phyloP scores from a whole-genome alignment of 2,888 invertebrate species.

The Apotomis capreana region DNA sequence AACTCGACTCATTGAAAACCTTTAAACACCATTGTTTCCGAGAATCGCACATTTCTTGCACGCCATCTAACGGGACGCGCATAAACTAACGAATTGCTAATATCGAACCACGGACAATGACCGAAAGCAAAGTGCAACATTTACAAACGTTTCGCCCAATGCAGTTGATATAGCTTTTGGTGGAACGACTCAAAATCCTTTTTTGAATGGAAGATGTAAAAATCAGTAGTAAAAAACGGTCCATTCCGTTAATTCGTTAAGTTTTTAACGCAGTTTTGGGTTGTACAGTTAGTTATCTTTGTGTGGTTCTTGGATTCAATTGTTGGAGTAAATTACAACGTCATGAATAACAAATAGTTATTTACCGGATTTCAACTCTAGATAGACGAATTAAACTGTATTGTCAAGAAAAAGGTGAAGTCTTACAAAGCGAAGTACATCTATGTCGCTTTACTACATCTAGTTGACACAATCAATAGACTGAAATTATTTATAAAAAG shows the following conservation, averaged over 20 bases:
- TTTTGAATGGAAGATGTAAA: background rate
- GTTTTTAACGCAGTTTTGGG: constrained; percentile 30
- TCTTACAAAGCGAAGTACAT: background rate
- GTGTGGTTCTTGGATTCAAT: constrained; percentile 14
- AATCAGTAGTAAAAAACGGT: background rate
- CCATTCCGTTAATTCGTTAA: constrained; percentile 56
- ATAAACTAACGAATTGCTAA: constrained; percentile 38
- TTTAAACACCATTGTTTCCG: constrained; percentile 4
- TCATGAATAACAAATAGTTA: constrained; percentile 15
- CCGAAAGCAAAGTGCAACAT: constrained; percentile 60
- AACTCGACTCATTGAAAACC: background rate
- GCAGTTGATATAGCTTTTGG: constrained; percentile 50
- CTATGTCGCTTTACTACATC: background rate
- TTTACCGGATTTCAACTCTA: background rate
- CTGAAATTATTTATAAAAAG: too few species aligned
- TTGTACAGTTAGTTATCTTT: constrained; percentile 32
- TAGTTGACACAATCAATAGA: too few species aligned
- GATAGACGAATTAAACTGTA: background rate
- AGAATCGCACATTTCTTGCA: constrained; percentile 11
- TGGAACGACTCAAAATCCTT: constrained; percentile 44
- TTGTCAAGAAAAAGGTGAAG: background rate
- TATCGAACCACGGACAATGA: constrained; percentile 73
- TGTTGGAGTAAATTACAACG: background rate
- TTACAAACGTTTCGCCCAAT: constrained; percentile 45
- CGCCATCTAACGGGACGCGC: constrained; percentile 25